Evolutionary conservation across 2,797 vertebrate species (phyloP).

Genomic region (Orestias chungarensis): DNA sequence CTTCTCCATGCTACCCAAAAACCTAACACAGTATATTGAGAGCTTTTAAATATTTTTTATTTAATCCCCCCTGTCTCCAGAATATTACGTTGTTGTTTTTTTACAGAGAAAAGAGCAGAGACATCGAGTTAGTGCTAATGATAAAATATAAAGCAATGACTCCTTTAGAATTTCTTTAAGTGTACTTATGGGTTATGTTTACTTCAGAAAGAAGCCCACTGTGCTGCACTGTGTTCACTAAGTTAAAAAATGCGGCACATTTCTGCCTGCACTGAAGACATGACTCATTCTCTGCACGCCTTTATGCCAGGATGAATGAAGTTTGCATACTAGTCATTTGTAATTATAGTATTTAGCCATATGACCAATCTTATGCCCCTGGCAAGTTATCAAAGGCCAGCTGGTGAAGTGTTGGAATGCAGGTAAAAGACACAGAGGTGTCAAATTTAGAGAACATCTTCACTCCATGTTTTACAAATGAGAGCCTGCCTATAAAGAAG

Average conservation of each 20-base stretch:
- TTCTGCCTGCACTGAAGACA: slow-evolving; percentile 48
- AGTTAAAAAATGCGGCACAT: slow-evolving; percentile 39
- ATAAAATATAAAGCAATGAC: slow-evolving; percentile 20
- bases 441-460: slow-evolving; percentile 73
- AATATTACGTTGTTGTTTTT: slow-evolving; percentile 38
- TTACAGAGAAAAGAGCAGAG: slow-evolving; percentile 20
- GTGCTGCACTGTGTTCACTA: slow-evolving; percentile 20
- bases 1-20: slow-evolving; percentile 81
- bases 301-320: slow-evolving; percentile 68
- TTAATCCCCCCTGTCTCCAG: slow-evolving; percentile 45
- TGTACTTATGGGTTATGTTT: slow-evolving; percentile 44
- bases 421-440: slow-evolving; percentile 75
- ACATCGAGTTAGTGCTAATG: slow-evolving; percentile 19
- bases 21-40: slow-evolving; percentile 85
- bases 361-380: slow-evolving; percentile 69
- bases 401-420: slow-evolving; percentile 65
- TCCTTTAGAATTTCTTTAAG: slow-evolving; percentile 29
- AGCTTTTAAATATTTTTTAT: slow-evolving; percentile 71
- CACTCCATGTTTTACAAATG: slow-evolving; percentile 61
- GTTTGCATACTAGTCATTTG: slow-evolving; percentile 72
- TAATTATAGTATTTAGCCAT: slow-evolving; percentile 75
- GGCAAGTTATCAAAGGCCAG: slow-evolving; percentile 71
- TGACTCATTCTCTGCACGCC: slow-evolving; percentile 60
- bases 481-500: slow-evolving; percentile 33
- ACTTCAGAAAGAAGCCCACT: slow-evolving; percentile 29